Evolutionary conservation across 2,888 invertebrate species (phyloP).

Genomic region (Patella ulyssiponensis): DNA sequence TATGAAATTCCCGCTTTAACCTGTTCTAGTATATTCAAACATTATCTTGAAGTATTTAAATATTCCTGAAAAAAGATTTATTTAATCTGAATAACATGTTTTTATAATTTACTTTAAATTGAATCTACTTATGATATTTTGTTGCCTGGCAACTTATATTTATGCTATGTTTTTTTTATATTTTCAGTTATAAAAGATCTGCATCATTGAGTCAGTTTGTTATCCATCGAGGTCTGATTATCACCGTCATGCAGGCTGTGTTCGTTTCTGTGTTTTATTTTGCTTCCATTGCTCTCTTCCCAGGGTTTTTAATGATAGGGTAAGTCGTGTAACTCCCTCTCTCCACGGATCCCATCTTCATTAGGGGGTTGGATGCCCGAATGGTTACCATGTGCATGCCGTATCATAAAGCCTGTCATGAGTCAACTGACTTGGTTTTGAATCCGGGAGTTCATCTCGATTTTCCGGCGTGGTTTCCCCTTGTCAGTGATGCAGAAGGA

Average conservation of each 20-base stretch:
- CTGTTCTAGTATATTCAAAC: too few species aligned
- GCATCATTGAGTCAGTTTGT: conserved; percentile 98
- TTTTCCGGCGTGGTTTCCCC: too few species aligned
- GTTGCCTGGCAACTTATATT: background rate
- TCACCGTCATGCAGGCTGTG: conserved; percentile 98
- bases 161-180: conserved; percentile 6
- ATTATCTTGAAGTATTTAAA: too few species aligned
- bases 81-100: background rate
- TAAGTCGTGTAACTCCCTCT: conserved; percentile 69
- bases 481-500: too few species aligned
- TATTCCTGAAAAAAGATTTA: too few species aligned
- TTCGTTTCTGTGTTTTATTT: conserved; percentile 99
- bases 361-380: too few species aligned
- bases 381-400: too few species aligned
- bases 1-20: too few species aligned
- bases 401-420: too few species aligned
- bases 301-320: conserved; percentile 99
- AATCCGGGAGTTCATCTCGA: too few species aligned
- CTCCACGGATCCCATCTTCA: too few species aligned
- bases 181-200: conserved; percentile 86
- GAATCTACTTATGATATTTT: background rate
- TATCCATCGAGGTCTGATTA: conserved; percentile 97
- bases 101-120: background rate
- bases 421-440: too few species aligned
- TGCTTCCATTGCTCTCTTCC: conserved; percentile 97